Evolutionary conservation across 2,888 invertebrate species (phyloP).

Genomic region (Agonopterix alstromeriana): DNA sequence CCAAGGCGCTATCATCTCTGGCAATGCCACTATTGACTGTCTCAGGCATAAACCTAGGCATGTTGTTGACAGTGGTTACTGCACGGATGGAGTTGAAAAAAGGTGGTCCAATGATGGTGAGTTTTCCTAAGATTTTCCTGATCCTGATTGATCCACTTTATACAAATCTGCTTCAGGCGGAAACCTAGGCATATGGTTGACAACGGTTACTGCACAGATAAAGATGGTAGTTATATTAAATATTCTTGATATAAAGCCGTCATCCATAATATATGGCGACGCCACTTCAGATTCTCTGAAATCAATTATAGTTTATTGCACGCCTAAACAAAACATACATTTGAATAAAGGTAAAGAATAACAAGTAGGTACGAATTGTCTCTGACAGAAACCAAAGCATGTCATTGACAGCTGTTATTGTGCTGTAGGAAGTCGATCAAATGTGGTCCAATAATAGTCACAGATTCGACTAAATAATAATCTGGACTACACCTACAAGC

Average conservation of each 20-base stretch:
- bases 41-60: conserved; percentile 75
- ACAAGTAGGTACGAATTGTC: conserved; percentile 29
- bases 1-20: conserved; percentile 51
- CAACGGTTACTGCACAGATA: conserved; percentile 93
- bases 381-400: conserved; percentile 75
- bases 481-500: too few relatives aligned
- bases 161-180: conserved; percentile 56
- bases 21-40: conserved; percentile 69
- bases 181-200: conserved; percentile 85
- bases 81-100: conserved; percentile 89
- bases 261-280: too few relatives aligned
- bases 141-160: too few relatives aligned
- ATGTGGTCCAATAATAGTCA: conserved; percentile 89
- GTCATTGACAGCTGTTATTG: conserved; percentile 94
- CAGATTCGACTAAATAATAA: conserved; percentile 29
- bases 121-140: too few relatives aligned
- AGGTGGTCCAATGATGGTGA: conserved; percentile 89
- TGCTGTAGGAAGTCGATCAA: conserved; percentile 88
- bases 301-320: too few relatives aligned
- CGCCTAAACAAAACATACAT: too few relatives aligned
- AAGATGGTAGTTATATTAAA: conserved; percentile 79
- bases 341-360: too few relatives aligned
- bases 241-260: too few relatives aligned
- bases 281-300: too few relatives aligned
- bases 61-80: conserved; percentile 93